Conservation (phyloP, 2,888 invertebrate genomes). For the Plagiodera versicolora region DNA sequence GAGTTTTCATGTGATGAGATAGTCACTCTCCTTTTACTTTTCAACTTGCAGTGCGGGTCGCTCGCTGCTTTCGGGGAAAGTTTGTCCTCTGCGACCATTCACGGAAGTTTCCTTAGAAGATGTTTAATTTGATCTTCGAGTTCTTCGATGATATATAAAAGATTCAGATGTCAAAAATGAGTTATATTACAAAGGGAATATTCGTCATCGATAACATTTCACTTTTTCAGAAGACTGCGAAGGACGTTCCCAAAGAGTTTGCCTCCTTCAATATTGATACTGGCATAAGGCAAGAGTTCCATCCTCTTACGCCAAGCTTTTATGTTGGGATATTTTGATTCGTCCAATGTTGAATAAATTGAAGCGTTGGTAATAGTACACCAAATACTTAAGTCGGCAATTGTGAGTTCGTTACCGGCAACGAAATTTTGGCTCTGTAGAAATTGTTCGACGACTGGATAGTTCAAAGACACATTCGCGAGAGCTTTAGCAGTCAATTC, state of each 20-base stretch:
- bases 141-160: too few relatives aligned
- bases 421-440: conserved; percentile 7
- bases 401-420: conserved; percentile 18
- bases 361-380: conserved; percentile 16
- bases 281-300: conserved; percentile 3
- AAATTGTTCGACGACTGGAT: conserved; percentile 7
- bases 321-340: conserved; percentile 22
- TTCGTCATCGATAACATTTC: too few relatives aligned
- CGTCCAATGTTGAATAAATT: conserved; percentile 14
- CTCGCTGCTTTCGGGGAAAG: too few relatives aligned
- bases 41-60: too few relatives aligned
- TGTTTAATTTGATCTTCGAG: too few relatives aligned
- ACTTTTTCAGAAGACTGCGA: too few relatives aligned
- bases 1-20: too few relatives aligned
- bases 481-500: background rate
- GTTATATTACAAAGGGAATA: too few relatives aligned
- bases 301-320: conserved; percentile 23
- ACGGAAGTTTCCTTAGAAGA: too few relatives aligned
- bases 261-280: background rate
- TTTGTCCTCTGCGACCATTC: too few relatives aligned
- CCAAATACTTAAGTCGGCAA: conserved; percentile 26
- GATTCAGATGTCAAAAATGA: too few relatives aligned
- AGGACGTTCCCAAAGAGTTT: background rate
- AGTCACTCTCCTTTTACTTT: too few relatives aligned
- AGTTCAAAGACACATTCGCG: background rate